Evolutionary conservation across 1,140 invertebrate genomes (phyloP), one percentile per base, ranked within the genome.

Genomic region (Protaetia brevitarsis): DNA sequence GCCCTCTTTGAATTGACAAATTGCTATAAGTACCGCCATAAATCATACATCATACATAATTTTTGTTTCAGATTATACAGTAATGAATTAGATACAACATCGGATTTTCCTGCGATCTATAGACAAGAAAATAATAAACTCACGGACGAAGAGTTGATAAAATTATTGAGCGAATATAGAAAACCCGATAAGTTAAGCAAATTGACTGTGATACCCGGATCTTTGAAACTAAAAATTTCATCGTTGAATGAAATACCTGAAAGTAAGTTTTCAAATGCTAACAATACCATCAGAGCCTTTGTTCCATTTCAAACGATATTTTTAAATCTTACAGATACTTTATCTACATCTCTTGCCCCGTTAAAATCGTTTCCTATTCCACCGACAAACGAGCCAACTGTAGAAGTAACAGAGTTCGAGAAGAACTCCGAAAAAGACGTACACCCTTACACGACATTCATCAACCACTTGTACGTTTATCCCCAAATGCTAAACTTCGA

Each of bases 391-490:
- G 85, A 88, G 27, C 86, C 92, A 8, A 91, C 91, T 0, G 69
- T 95, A 31, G 94, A 96, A 80, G 80, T 96, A 56, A 85, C 89
- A 11, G 91, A 96, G 73, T 90, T 96, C 72, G 87, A 89, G 69
- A 84, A 87, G 45, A 86, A 85, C 51, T 84, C 83, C 6, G 89
- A 90, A 65, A 84, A 85, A 68, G 85, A 90, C 64, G 81, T 87
- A 31, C 86, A 91, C 78, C 93, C 94, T 2, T 90, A 90, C 72
- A 89, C 89, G 1, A 88, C 85, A 19, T 97, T 90, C 77, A 79
- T 88, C 2, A 96, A 98, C 80, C 89, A 95, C 77, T 79, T 98
- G 0, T 97, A 95, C 78, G 88, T 98, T 1, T 96, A 96, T 79
- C 96, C 96, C 0, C 80, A 91, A 64, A 84, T 81, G 61, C 80